Evolutionary conservation across 2,888 invertebrate genomes (phyloP), one percentile per base, ranked within the genome.

Genomic region (Callyntrura guangdongensis): DNA sequence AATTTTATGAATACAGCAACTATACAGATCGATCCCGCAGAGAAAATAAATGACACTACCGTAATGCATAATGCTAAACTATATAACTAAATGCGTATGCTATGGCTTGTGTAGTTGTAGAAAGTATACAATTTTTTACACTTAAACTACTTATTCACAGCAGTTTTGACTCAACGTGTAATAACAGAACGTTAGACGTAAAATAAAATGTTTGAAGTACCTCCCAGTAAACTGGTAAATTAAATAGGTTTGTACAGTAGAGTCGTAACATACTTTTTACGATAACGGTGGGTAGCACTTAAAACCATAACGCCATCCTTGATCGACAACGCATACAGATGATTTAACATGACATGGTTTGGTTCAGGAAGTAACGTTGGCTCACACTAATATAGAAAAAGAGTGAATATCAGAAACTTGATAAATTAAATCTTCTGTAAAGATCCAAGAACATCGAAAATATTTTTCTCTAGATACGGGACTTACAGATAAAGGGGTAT

Each of bases 271-370:
- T 99, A 99, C 96, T 99, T 99, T 96, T 99, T 99, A 93, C 99
- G 97, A 95, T 99, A 99, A 93, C 99, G 96, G 95, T 99, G 99
- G 5, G 99, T 99, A 14, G 99, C 99, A 94, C 99, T 99, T 49
- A 99, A 96, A 61, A 99, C 99, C 99, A 99, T 99, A 2, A 99
- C 99, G 81, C 99, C 99, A 95, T 99, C 99, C 96, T 99, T 99
- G 94, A 99, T 99, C 77, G 99, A 99, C 92, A 99, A 96, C n/a
- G 99, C 99, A 95, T 99, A 99, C 86, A 99, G 96, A 95, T 99
- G 99, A 95, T 99, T 99, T 94, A 99, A 96, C 99, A 99, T 99
- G 36, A 99, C 99, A 95, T 99, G 99, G 95, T 99, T 99, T 81
- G 99, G 99, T 95, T 99, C 99, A n/a, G 99, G 99, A 94, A 99